These are phyloP conservation scores for Ictalurus furcatus DNA, from an alignment of 2,113 vertebrate genomes.

Conservation along the genomic window DNA sequence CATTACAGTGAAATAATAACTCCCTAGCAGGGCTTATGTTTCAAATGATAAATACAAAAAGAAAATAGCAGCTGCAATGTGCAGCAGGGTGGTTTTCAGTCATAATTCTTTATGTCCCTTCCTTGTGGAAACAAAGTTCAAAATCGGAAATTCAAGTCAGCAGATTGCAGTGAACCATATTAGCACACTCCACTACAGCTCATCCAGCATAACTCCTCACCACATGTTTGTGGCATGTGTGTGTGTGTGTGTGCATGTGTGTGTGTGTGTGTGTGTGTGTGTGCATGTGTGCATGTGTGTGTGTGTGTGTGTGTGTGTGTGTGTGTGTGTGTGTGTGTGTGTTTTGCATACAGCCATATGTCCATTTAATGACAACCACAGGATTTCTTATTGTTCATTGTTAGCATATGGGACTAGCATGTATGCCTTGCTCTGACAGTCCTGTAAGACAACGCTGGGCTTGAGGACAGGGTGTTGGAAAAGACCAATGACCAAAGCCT, in stretches of 20 bases:
- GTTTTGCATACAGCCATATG: slow-evolving; percentile 27
- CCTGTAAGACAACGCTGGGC: slow-evolving; percentile 25
- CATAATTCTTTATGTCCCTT: slow-evolving; percentile 43
- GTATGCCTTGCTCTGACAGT: slow-evolving; percentile 19
- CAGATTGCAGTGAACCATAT: slow-evolving; percentile 44
- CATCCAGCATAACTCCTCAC: slow-evolving; percentile 23
- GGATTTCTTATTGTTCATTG: slow-evolving; percentile 23
- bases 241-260: neutral
- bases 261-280: slow-evolving; percentile 5
- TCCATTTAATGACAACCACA: slow-evolving; percentile 11
- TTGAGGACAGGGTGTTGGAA: slow-evolving; percentile 27
- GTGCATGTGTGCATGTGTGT: neutral
- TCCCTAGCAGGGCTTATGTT: slow-evolving; percentile 3
- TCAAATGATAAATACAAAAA: neutral
- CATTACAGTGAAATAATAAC: neutral
- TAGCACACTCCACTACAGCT: slow-evolving; percentile 26
- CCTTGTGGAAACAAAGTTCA: slow-evolving; percentile 21
- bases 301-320: neutral
- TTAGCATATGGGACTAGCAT: slow-evolving; percentile 32
- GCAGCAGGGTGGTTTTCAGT: slow-evolving; percentile 22
- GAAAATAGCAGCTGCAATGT: slow-evolving; percentile 7
- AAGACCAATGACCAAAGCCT: slow-evolving; percentile 34
- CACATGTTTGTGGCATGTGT: neutral
- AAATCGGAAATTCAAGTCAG: slow-evolving; percentile 46
- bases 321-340: slow-evolving; percentile 9